Percentiles rank a stretch among this genome's conserved stretches.
phyloP scores from a whole-genome alignment of 2,888 invertebrate genomes.

The Gnatocerus cornutus region DNA sequence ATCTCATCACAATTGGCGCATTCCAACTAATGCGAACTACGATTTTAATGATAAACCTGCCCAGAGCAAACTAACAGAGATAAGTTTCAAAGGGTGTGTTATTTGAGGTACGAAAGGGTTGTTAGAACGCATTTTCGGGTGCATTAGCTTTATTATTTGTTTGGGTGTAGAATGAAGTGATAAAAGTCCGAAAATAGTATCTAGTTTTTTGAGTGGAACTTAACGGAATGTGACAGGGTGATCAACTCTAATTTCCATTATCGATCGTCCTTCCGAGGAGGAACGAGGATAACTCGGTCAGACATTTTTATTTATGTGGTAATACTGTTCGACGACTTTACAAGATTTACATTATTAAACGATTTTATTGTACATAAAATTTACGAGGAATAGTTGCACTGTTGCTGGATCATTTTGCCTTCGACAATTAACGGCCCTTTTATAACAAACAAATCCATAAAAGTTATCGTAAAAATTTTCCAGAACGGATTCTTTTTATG shows the following conservation, averaged over 20 bases:
- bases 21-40: slow-evolving; percentile 38
- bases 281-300: slow-evolving; percentile 24
- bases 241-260: slow-evolving; percentile 43
- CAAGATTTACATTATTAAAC: slow-evolving; percentile 30
- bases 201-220: slow-evolving; percentile 27
- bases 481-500: slow-evolving; percentile 1
- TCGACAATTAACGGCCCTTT: slow-evolving; percentile 36
- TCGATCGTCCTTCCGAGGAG: slow-evolving; percentile 30
- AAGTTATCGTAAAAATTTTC: slow-evolving; percentile 35
- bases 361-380: slow-evolving; percentile 41
- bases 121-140: background rate
- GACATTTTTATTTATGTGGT: slow-evolving; percentile 37
- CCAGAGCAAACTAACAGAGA: slow-evolving; percentile 25
- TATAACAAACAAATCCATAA: slow-evolving; percentile 40
- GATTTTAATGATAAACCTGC: slow-evolving; percentile 31
- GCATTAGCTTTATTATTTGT: slow-evolving; percentile 10
- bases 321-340: slow-evolving; percentile 26
- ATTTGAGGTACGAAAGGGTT: background rate
- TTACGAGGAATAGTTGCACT: slow-evolving; percentile 21
- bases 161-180: background rate
- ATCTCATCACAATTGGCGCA: slow-evolving; percentile 40
- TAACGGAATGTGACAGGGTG: slow-evolving; percentile 39
- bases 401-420: slow-evolving; percentile 21
- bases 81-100: slow-evolving; percentile 17
- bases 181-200: slow-evolving; percentile 6